Percentiles rank a stretch among this genome's conserved stretches.
phyloP scores from a whole-genome alignment of 2,113 vertebrate species.

The Trematocara zebra region DNA sequence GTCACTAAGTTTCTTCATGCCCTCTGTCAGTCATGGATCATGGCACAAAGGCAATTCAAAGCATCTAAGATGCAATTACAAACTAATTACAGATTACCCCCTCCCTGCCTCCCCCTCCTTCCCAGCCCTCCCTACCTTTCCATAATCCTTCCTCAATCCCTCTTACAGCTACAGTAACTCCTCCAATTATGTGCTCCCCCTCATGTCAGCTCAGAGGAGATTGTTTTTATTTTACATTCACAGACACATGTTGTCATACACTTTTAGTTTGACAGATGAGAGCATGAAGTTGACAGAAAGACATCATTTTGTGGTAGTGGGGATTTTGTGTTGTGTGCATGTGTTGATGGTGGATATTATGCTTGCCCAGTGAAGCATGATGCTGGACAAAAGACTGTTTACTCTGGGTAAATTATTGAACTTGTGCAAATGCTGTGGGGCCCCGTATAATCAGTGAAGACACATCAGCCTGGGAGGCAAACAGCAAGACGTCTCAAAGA shows the following conservation, averaged over 20 bases:
- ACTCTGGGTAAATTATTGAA: slow-evolving; percentile 49
- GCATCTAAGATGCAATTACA: slow-evolving; percentile 47
- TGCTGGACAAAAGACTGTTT: slow-evolving; percentile 28
- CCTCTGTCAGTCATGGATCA: slow-evolving; percentile 24
- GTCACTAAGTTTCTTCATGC: not conserved
- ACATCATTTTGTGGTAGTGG: not conserved
- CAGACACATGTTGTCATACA: not conserved
- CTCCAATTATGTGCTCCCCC: slow-evolving; percentile 26
- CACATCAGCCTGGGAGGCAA: not conserved
- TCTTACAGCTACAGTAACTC: slow-evolving; percentile 32
- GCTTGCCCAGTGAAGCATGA: slow-evolving; percentile 6
- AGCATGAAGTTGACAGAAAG: not conserved
- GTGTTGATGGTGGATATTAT: slow-evolving; percentile 21
- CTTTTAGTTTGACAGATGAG: not conserved
- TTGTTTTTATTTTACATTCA: not conserved
- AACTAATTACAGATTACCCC: slow-evolving; percentile 56
- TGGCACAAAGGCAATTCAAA: slow-evolving; percentile 18
- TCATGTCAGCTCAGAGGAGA: not conserved
- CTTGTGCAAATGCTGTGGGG: slow-evolving; percentile 21
- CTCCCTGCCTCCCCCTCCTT: slow-evolving; percentile 8
- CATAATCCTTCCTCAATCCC: slow-evolving; percentile 45
- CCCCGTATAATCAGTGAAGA: not conserved
- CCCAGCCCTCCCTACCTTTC: slow-evolving; percentile 22
- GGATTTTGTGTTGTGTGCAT: slow-evolving; percentile 2
- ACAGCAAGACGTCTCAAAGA: not conserved